Evolutionary conservation across 2,797 vertebrate genomes (phyloP).

Genomic region (Anguilla marmorata): DNA sequence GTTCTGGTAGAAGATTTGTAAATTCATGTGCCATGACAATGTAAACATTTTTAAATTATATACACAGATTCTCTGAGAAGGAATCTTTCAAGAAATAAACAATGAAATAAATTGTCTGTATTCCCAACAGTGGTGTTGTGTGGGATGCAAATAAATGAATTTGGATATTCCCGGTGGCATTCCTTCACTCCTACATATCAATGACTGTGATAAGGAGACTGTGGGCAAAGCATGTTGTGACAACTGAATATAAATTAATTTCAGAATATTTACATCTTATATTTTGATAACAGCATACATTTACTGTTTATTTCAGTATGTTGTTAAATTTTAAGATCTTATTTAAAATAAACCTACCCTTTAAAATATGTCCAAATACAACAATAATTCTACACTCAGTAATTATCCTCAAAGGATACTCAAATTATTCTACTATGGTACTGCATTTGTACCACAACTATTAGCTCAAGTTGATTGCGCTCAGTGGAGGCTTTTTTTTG

Average conservation of each 20-base stretch:
- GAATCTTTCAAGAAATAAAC: constrained; percentile 1
- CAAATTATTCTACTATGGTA: neutral
- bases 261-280: neutral
- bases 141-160: constrained; percentile 31
- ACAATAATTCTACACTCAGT: neutral
- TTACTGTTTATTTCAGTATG: neutral
- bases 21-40: too few relatives aligned
- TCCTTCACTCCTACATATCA: constrained; percentile 15
- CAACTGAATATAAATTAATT: constrained; percentile 11
- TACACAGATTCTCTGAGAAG: constrained; percentile 19
- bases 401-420: neutral
- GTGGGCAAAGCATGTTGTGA: neutral
- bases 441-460: neutral
- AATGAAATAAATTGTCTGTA: neutral
- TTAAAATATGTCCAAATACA: too few relatives aligned
- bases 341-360: too few relatives aligned
- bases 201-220: constrained; percentile 21
- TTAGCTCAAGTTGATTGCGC: too few relatives aligned
- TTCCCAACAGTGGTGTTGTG: constrained; percentile 23
- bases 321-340: neutral
- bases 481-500: too few relatives aligned
- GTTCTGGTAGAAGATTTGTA: too few relatives aligned
- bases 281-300: neutral
- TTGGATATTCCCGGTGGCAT: constrained; percentile 32
- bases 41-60: neutral